Base-by-base conservation (phyloP, 2,797 vertebrate species). In the Acrocephalus scirpaceus region DNA sequence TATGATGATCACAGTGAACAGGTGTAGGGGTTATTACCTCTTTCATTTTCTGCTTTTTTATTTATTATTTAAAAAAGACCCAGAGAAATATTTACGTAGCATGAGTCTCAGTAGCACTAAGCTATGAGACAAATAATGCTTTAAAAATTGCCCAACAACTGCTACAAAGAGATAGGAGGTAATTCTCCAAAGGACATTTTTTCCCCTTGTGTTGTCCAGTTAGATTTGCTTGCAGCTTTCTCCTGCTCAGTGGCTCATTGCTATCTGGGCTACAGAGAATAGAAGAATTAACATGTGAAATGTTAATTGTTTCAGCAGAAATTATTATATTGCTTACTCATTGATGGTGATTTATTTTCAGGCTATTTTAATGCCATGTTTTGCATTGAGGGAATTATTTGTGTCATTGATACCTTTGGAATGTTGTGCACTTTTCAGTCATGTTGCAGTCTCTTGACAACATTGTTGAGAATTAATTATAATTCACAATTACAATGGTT, bases 391-490 rank as follows among this genome's bases (percentile, higher is more conserved):
- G 91, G 88, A 96, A 82, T 95, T 97, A 82, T 85, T 89, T 93
- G 44, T 96, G 87, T 61, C 92, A 90, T 61, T 92, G 91, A 92
- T 96, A 96, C 74, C 72, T 96, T 95, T 84, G 79, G 82, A 95
- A 96, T 86, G 76, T 84, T 94, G 64, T 4, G 4, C 60, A 70
- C 77, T 88, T 93, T 93, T 88, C 87, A 84, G 91, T 90, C 66
- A 16, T 88, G 90, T 91, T 86, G 51, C 73, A 78, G 87, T 93
- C 92, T 91, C 95, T 94, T 92, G 96, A 96, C 88, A 94, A 94
- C 91, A 88, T 86, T 94, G 93, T 91, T 96, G 95, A 95, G 95
- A 95, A 97, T 96, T 97, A 96, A 97, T 97, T 97, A 94, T 90
- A 95, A 95, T 95, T 95, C 89, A 73, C 95, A 95, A 96, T 96